Percentiles rank a stretch among this genome's conserved stretches.
These are phyloP conservation scores for Lepidurus apus DNA, from an alignment of 1,140 invertebrate species.

Conservation along the genomic window DNA sequence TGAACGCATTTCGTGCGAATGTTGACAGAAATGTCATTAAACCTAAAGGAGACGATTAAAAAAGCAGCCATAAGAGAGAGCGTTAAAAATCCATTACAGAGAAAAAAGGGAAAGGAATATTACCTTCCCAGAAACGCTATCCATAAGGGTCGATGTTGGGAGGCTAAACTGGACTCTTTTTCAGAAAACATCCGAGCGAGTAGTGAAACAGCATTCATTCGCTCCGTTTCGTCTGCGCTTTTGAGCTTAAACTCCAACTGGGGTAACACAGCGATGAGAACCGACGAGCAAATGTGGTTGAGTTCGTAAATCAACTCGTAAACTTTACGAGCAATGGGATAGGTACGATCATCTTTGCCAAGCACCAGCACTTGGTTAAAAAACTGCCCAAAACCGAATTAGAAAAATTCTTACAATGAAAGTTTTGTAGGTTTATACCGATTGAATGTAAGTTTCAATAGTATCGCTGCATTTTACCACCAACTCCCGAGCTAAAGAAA, in stretches of 20 bases:
- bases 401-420: slow-evolving; percentile 28
- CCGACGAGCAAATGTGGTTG: slow-evolving; percentile 84
- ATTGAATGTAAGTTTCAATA: slow-evolving; percentile 88
- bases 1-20: slow-evolving; percentile 94
- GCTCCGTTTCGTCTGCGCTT: slow-evolving; percentile 77
- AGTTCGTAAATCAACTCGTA: slow-evolving; percentile 96
- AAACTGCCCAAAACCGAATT: slow-evolving; percentile 59
- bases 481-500: slow-evolving; percentile 82
- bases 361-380: slow-evolving; percentile 91
- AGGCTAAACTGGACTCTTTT: slow-evolving; percentile 81
- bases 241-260: slow-evolving; percentile 90
- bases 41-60: slow-evolving; percentile 52
- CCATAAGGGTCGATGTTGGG: slow-evolving; percentile 78
- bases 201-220: slow-evolving; percentile 79
- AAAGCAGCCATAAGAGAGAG: not conserved
- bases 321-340: slow-evolving; percentile 72
- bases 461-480: slow-evolving; percentile 85
- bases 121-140: slow-evolving; percentile 74
- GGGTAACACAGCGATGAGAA: slow-evolving; percentile 81
- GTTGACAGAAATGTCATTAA: slow-evolving; percentile 88
- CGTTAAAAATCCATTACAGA: not conserved
- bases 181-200: slow-evolving; percentile 96
- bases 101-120: slow-evolving; percentile 22
- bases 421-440: slow-evolving; percentile 49
- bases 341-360: slow-evolving; percentile 77